Base-by-base conservation (phyloP, 1,140 invertebrate genomes). In the Dermatophagoides farinae region DNA sequence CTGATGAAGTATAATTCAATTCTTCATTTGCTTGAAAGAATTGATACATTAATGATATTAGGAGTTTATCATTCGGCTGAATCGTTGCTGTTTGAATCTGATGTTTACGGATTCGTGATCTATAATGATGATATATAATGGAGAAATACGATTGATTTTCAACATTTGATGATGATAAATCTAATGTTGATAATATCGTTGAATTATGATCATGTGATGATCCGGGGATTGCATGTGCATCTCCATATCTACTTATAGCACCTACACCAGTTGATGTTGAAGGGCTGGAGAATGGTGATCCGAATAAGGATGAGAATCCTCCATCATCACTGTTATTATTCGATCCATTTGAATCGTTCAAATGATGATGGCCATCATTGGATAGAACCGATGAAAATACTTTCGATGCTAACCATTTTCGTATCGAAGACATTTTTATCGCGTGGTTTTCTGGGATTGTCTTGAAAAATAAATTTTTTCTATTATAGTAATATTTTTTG, bases 1-100 rank as follows among this genome's bases (percentile, higher is more conserved):
- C 93, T 54, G 86, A 82, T 14, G 92, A 88, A 12, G 97, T 87
- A 53, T 82, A 78, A 71, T 93, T 97, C 50, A 98, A 76, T 25
- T 91, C 88, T 69, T 97, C 90, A 75, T 98, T 93, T 5, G 93
- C 92, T 77, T 88, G 93, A 75, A 92, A 98, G 72, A 97, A 97
- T 73, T 93, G 88, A 20, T 64, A 22, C 25, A 63, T 52, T 11
- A 14, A 20, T 23, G 20, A 6, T 18, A 39, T 57, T 10, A 54
- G 9, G 22, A 14, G 20, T 38, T 49, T 59, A 23, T 59, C 31
- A 14, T 57, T 22, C 12, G 14, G 14, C 2, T 49, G 43, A 38
- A 57, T 40, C 6, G 16, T 59, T 25, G 43, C 10, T 39, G 8
- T 37, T 38, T 60, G 16, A 2, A 40, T 25, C 40, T 57, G 55